Percentiles rank a stretch among this genome's conserved stretches.
phyloP scores from a whole-genome alignment of 2,113 vertebrate species.

The Grallaria varia region DNA sequence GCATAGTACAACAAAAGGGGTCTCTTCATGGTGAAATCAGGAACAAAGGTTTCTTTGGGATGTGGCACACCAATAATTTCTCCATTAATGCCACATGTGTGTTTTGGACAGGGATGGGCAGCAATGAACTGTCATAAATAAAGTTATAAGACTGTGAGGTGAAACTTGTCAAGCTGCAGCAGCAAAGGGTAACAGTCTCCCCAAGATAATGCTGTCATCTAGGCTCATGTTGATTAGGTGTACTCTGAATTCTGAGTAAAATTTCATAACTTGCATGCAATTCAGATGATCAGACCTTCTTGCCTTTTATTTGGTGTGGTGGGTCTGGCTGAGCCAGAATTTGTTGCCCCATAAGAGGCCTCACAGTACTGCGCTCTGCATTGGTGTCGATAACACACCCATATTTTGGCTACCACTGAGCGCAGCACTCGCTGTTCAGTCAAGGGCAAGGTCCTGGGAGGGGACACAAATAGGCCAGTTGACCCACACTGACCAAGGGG shows the following conservation, averaged over 20 bases:
- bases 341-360: too few relatives aligned
- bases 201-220: neutral
- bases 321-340: too few relatives aligned
- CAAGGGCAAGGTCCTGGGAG: too few relatives aligned
- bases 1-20: neutral
- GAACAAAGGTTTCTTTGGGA: neutral
- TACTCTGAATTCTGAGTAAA: neutral
- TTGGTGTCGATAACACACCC: too few relatives aligned
- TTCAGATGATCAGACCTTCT: neutral
- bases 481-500: too few relatives aligned
- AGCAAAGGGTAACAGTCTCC: neutral
- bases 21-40: neutral
- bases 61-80: neutral
- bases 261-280: neutral
- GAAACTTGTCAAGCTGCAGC: neutral
- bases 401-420: too few relatives aligned
- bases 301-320: too few relatives aligned
- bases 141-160: neutral
- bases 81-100: neutral
- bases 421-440: too few relatives aligned
- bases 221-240: neutral
- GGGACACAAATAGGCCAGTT: too few relatives aligned
- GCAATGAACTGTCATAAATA: neutral
- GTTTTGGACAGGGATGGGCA: neutral
- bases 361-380: too few relatives aligned